phyloP scores from a whole-genome alignment of 2,797 vertebrate genomes.

The Picus viridis region DNA sequence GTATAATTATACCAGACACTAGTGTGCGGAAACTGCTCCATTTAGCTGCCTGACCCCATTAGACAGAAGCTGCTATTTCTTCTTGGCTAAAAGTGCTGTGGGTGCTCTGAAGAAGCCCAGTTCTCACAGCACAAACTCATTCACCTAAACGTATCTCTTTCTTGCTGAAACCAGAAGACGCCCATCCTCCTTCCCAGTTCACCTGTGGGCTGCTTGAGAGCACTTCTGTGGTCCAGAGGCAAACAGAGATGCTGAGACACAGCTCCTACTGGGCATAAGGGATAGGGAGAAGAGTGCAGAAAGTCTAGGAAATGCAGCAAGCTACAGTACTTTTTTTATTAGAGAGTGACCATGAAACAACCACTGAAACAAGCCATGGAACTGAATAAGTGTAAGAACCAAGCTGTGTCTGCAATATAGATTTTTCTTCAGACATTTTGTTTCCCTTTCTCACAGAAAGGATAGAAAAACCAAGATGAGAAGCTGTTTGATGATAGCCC shows the following conservation, averaged over 20 bases:
- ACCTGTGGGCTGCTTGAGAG: neutral
- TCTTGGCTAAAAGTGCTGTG: neutral
- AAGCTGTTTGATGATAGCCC: neutral
- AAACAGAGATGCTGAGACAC: neutral
- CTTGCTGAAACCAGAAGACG: neutral
- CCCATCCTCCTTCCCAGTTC: neutral
- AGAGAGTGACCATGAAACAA: neutral
- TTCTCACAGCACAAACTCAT: neutral
- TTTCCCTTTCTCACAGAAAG: neutral
- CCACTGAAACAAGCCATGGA: neutral
- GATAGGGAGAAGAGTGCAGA: neutral
- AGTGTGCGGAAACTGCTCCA: constrained; percentile 22
- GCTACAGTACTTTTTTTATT: neutral
- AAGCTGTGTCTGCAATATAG: neutral
- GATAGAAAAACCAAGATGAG: neutral
- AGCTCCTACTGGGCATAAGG: neutral
- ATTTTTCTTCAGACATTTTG: neutral
- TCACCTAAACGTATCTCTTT: neutral
- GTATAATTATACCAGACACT: constrained; percentile 65
- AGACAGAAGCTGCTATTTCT: constrained; percentile 28
- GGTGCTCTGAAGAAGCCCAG: neutral
- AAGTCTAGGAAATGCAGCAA: neutral
- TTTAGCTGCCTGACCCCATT: constrained; percentile 65
- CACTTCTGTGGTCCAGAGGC: neutral
- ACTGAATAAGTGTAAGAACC: neutral